Conservation (phyloP, 2,888 invertebrate genomes). For the Linnaemya vulpina region DNA sequence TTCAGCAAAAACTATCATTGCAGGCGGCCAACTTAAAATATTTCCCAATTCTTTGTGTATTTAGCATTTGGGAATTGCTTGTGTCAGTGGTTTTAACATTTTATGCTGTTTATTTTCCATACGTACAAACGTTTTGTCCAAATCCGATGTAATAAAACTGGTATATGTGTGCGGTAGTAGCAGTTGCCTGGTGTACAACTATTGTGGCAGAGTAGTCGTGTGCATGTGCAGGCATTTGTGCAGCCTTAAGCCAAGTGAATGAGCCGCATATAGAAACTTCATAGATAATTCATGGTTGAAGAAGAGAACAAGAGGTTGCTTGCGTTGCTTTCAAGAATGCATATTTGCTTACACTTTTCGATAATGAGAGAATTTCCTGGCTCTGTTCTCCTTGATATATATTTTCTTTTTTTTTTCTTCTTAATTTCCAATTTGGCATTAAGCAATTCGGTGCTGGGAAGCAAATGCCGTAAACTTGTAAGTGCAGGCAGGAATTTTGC, state of each 20-base stretch:
- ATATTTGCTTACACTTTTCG: slow-evolving; percentile 57
- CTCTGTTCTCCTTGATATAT: no score
- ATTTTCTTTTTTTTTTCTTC: neutral
- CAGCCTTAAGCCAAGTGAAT: slow-evolving; percentile 55
- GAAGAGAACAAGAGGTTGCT: slow-evolving; percentile 8
- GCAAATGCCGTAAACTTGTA: slow-evolving; percentile 6
- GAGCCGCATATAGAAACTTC: slow-evolving; percentile 66
- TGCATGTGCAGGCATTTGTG: neutral
- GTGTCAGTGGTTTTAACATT: slow-evolving; percentile 70
- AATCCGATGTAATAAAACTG: slow-evolving; percentile 32
- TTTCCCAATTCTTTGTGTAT: slow-evolving; percentile 55
- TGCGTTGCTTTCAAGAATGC: slow-evolving; percentile 43
- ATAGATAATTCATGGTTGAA: slow-evolving; percentile 19
- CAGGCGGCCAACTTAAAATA: slow-evolving; percentile 71
- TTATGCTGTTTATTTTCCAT: slow-evolving; percentile 55
- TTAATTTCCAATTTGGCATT: slow-evolving; percentile 51
- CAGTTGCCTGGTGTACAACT: slow-evolving; percentile 23
- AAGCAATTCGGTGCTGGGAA: slow-evolving; percentile 16
- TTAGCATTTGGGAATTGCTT: slow-evolving; percentile 70
- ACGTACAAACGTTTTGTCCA: slow-evolving; percentile 41
- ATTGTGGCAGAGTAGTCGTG: slow-evolving; percentile 2
- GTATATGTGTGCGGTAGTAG: slow-evolving; percentile 13
- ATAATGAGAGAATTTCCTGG: slow-evolving; percentile 58
- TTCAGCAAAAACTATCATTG: slow-evolving; percentile 49
- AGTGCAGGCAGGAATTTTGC: neutral